Conservation (phyloP, 1,140 invertebrate genomes). For the Zaprionus gabonicus region DNA sequence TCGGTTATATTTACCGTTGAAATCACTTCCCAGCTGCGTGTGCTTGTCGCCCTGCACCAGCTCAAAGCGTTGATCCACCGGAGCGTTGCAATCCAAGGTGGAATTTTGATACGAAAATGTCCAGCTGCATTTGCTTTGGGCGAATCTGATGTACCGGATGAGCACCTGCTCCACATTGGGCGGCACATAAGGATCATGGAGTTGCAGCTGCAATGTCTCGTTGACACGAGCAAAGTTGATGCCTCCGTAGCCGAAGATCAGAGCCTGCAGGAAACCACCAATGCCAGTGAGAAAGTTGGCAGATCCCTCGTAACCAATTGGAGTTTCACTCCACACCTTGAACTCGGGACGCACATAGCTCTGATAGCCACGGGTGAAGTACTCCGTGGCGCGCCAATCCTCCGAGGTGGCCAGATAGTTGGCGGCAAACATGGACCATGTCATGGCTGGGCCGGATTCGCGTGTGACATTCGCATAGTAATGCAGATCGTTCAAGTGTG, state of each 20-base stretch:
- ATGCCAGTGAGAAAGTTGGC: constrained; percentile 87
- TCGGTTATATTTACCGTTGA: constrained; percentile 39
- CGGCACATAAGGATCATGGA: constrained; percentile 4
- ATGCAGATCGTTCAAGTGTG: constrained; percentile 85
- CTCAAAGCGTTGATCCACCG: constrained; percentile 23
- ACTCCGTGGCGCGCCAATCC: constrained; percentile 73
- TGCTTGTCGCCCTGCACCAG: constrained; percentile 52
- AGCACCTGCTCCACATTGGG: constrained; percentile 50
- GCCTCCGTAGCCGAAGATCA: constrained; percentile 86
- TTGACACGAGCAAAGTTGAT: constrained; percentile 84
- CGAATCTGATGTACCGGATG: constrained; percentile 52
- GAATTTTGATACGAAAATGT: constrained; percentile 19
- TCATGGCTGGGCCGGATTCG: constrained; percentile 86
- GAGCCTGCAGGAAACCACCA: constrained; percentile 86
- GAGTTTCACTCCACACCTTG: constrained; percentile 86
- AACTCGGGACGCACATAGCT: constrained; percentile 86
- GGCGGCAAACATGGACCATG: constrained; percentile 86
- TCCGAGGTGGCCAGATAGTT: constrained; percentile 85
- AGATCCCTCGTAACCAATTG: constrained; percentile 85
- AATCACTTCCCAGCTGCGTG: constrained; percentile 30
- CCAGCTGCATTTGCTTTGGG: constrained; percentile 33
- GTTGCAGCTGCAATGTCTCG: constrained; percentile 35
- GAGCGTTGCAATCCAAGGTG: constrained; percentile 22
- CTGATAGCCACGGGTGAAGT: constrained; percentile 86
- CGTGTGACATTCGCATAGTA: constrained; percentile 86